A percentile compares a stretch with the other conserved stretches of the same genome.
Conservation (phyloP, 2,797 vertebrate genomes). For the Sebastes paucispinis region DNA sequence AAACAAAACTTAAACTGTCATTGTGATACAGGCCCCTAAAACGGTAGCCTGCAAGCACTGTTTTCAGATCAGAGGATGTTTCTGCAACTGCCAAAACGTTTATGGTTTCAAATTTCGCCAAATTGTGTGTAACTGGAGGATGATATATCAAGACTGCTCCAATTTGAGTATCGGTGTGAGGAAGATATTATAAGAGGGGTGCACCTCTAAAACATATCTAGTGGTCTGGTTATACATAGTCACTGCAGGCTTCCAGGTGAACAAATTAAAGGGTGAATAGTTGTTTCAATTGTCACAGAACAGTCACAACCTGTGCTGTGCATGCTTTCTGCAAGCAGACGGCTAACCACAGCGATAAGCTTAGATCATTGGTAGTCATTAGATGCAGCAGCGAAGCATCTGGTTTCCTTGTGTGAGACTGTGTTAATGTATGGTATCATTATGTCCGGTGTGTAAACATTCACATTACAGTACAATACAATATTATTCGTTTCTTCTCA, state of each 20-base stretch:
- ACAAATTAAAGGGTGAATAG: neutral
- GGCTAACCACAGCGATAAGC: conserved; percentile 29
- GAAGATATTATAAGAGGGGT: neutral
- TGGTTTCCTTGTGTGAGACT: conserved; percentile 30
- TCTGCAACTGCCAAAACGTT: neutral
- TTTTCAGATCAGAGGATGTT: neutral
- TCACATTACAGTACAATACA: conserved; percentile 8
- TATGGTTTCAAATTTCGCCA: conserved; percentile 1
- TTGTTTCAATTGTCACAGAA: conserved; percentile 7
- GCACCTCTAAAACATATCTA: conserved; percentile 39
- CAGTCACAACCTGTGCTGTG: neutral
- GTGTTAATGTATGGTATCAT: conserved; percentile 44
- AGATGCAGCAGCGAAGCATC: conserved; percentile 57
- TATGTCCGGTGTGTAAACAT: conserved; percentile 5
- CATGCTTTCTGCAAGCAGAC: conserved; percentile 55
- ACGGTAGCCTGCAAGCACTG: neutral
- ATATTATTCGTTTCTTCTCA: neutral
- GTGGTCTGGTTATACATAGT: conserved; percentile 5
- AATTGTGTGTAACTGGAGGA: neutral
- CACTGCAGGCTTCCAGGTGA: neutral
- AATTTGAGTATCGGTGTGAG: neutral
- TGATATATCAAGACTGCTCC: neutral
- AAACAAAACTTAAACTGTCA: neutral
- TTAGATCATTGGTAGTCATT: conserved; percentile 25
- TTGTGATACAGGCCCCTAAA: no score